Evolutionary conservation across 1,140 invertebrate genomes (phyloP), one percentile per base, ranked within the genome.

Genomic region (Vollenhovia emeryi): DNA sequence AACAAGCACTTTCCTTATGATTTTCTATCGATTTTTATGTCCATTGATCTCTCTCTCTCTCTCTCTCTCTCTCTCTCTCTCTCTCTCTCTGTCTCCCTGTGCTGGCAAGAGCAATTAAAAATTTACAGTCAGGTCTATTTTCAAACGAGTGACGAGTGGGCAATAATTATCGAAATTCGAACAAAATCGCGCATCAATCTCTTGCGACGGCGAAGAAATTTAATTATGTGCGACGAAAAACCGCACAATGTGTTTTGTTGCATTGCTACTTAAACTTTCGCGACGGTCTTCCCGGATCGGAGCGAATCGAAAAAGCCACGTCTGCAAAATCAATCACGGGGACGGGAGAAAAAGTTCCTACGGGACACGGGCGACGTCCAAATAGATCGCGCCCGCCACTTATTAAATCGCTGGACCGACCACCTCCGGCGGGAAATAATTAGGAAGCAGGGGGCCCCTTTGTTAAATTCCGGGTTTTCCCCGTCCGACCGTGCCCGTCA

Each of bases 321-420:
- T 45, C 27, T 48, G 18, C 15, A 40, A 43, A 71, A 82, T 82
- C 66, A 71, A 73, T 82, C 36, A 24, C 24, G 24, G 21, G 7
- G 9, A 57, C 11, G 18, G n/a, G 59, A 43, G 78, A 73, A 82
- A 30, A 43, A 30, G 24, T 33, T 55, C 36, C 13, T n/a, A 24
- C 9, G 43, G 52, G 62, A 27, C 33, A 68, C 30, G 21, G 27
- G 4, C 24, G 27, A 24, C 59, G 59, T 52, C 27, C 24, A 66
- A 55, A 69, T 79, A 71, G 40, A 73, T 73, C 66, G 13, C 8
- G 36, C 24, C 36, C 15, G 40, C 18, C 24, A 24, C 36, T 82
- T 71, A 71, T 82, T 71, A 71, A 80, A 80, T 55, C 64, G 62
- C 36, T 33, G 62, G 64, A 43, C 33, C 60, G 43, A 50, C 18